Evolutionary conservation across 2,797 vertebrate genomes (phyloP).

Genomic region (Gymnoscopelus braueri): DNA sequence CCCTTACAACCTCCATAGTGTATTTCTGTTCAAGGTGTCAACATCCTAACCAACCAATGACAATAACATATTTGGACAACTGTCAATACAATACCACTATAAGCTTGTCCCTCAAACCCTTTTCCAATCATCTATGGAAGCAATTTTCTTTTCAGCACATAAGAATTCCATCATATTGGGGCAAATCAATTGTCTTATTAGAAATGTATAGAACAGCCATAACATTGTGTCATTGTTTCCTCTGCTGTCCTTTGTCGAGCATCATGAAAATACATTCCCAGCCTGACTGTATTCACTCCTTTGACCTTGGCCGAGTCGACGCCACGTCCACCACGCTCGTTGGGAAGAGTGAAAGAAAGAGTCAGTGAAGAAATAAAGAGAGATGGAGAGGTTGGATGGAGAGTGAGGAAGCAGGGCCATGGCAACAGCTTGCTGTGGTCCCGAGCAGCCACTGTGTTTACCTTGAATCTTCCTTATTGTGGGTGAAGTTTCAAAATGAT

Average conservation of each 20-base stretch:
- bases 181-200: constrained; percentile 32
- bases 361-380: neutral
- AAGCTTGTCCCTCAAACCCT: constrained; percentile 8
- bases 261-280: constrained; percentile 25
- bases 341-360: constrained; percentile 4
- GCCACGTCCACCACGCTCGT: neutral
- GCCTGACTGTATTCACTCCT: neutral
- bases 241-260: constrained; percentile 19
- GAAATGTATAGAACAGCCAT: constrained; percentile 15
- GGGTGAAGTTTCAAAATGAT: constrained; percentile 17
- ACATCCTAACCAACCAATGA: constrained; percentile 15
- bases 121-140: constrained; percentile 4
- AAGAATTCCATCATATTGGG: constrained; percentile 27
- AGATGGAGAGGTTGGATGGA: neutral
- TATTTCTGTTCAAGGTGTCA: constrained; percentile 27
- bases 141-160: neutral
- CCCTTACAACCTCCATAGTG: neutral
- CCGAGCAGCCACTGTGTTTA: constrained; percentile 5
- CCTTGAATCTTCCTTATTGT: constrained; percentile 30
- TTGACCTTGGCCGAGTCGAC: constrained; percentile 47
- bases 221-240: constrained; percentile 8
- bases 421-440: neutral
- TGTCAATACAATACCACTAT: constrained; percentile 10
- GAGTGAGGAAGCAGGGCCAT: neutral
- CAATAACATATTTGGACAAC: constrained; percentile 28